A percentile compares a stretch with the other conserved stretches of the same genome.
phyloP scores from a whole-genome alignment of 2,797 vertebrate species.

The Coluber constrictor region DNA sequence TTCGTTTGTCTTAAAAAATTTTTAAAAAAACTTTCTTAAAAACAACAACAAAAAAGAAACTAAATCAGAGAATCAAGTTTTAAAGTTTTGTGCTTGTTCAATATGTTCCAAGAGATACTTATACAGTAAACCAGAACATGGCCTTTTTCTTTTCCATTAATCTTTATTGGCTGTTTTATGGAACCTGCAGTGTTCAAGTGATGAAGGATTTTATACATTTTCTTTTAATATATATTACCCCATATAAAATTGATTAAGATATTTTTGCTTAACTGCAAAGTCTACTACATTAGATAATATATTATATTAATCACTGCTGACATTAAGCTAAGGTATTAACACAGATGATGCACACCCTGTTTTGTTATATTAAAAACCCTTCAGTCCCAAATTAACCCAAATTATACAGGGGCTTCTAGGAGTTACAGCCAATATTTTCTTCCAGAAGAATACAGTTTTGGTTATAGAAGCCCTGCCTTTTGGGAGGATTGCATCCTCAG shows the following conservation, averaged over 20 bases:
- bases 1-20: no score
- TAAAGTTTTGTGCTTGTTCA: slow-evolving; percentile 2
- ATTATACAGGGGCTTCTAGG: neutral
- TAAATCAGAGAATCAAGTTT: neutral
- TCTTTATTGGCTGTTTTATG: slow-evolving; percentile 28
- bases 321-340: neutral
- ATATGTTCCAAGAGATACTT: neutral
- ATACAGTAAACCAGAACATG: neutral
- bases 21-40: no score
- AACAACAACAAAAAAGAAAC: neutral
- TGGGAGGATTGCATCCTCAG: neutral
- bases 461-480: neutral
- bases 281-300: neutral
- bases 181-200: slow-evolving; percentile 9
- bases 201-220: neutral
- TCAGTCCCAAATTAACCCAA: neutral
- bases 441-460: neutral
- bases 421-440: neutral
- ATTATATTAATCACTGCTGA: neutral
- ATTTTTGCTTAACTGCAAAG: neutral
- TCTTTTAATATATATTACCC: slow-evolving; percentile 6
- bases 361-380: neutral
- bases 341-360: neutral
- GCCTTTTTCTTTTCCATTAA: slow-evolving; percentile 23
- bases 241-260: neutral